Percentiles rank a stretch among this genome's conserved stretches.
Evolutionary conservation across 2,797 vertebrate genomes (phyloP).

Genomic region (Clarias fuscus): DNA sequence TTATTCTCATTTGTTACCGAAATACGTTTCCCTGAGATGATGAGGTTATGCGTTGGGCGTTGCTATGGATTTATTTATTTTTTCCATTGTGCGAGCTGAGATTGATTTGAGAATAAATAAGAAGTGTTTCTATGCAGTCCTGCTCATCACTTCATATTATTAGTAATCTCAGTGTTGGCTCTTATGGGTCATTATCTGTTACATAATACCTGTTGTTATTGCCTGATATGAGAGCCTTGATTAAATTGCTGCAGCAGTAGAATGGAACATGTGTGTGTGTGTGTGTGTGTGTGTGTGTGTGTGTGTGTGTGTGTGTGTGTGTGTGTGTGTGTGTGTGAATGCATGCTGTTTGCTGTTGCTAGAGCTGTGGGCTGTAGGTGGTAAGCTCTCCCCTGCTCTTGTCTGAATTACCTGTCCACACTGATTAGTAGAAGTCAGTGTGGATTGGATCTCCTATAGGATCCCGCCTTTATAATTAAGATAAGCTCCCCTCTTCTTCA

Average conservation of each 20-base stretch:
- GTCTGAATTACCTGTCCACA: slow-evolving; percentile 80
- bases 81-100: slow-evolving; percentile 11
- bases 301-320: slow-evolving; percentile 27
- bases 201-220: slow-evolving; percentile 56
- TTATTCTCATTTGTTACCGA: slow-evolving; percentile 14
- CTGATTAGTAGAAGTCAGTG: slow-evolving; percentile 73
- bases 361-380: slow-evolving; percentile 55
- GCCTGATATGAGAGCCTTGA: slow-evolving; percentile 62
- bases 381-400: slow-evolving; percentile 67
- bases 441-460: slow-evolving; percentile 77
- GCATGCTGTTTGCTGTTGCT: slow-evolving; percentile 47
- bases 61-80: slow-evolving; percentile 22
- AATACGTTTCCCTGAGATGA: slow-evolving; percentile 16
- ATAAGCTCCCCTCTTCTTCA: slow-evolving; percentile 68
- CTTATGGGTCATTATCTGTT: slow-evolving; percentile 58
- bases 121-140: slow-evolving; percentile 47
- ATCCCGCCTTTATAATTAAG: slow-evolving; percentile 79
- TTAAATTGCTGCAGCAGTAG: slow-evolving; percentile 57
- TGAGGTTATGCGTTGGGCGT: slow-evolving; percentile 25
- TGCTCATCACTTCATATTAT: slow-evolving; percentile 54
- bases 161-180: slow-evolving; percentile 39
- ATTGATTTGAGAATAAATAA: slow-evolving; percentile 49
- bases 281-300: slow-evolving; percentile 39
- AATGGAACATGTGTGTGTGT: slow-evolving; percentile 34
- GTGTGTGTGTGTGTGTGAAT: slow-evolving; percentile 13